phyloP scores from a whole-genome alignment of 2,113 vertebrate genomes.

The Herpetotheres cachinnans region DNA sequence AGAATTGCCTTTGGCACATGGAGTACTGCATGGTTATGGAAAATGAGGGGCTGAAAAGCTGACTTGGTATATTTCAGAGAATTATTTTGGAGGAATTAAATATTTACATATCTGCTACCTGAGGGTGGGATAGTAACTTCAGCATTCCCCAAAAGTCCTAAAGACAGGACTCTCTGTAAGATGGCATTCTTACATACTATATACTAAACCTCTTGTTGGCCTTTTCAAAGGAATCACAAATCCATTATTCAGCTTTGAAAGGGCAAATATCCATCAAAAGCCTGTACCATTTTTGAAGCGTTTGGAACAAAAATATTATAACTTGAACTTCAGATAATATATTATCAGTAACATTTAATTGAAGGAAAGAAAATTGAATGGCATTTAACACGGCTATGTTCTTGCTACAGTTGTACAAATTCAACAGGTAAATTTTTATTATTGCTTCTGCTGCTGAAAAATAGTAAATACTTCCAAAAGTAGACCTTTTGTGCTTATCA shows the following conservation, averaged over 20 bases:
- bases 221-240: neutral
- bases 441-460: neutral
- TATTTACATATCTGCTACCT: neutral
- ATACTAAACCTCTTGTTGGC: neutral
- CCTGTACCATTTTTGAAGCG: neutral
- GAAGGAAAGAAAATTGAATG: neutral
- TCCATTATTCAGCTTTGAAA: neutral
- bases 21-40: neutral
- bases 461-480: neutral
- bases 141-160: neutral
- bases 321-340: neutral
- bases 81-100: conserved; percentile 35
- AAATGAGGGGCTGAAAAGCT: conserved; percentile 23
- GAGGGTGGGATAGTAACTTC: neutral
- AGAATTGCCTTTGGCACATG: conserved; percentile 1
- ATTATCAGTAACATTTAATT: neutral
- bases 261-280: neutral
- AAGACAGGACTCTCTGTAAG: neutral
- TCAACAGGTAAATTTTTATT: neutral
- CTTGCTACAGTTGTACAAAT: neutral
- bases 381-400: neutral
- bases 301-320: neutral
- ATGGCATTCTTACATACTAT: neutral
- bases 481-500: neutral
- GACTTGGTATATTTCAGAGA: conserved; percentile 19